Base-by-base conservation (phyloP, 2,113 vertebrate genomes). In the Desmodus rotundus region DNA sequence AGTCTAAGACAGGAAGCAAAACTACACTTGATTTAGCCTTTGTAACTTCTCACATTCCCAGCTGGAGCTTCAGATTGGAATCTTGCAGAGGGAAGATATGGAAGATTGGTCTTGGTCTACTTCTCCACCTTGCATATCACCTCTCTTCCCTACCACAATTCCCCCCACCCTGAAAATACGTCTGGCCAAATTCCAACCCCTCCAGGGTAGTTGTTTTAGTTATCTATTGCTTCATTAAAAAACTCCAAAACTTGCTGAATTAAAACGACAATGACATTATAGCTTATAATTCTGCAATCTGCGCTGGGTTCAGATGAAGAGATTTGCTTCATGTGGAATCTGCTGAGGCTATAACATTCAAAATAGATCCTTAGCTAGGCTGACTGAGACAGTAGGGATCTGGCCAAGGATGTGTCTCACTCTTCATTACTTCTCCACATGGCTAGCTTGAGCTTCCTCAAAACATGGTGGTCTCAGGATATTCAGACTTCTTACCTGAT, bases 1-100 rank as follows among this genome's bases (percentile, higher is more conserved):
- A 91, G 31, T 81, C 43, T 61, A 45, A 76, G 31, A 43, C n/a
- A 96, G 36, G 38, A 91, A 93, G 26, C 31, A 87, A 87, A 94
- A 89, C 43, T 38, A 0, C 31, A 80, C 47, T 74, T 68, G 20
- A 63, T 50, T 95, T 80, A 85, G 50, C 33, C 13, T 70, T 70
- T 81, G 12, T 76, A 88, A 93, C 9, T 36, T 95, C n/a, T 74
- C 3, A 6, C 43, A 81, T 96, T 81, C 22, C 38, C 43, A 83
- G 20, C 20, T 93, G 41, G 16, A 3, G 12, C 45, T 88, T 88
- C 67, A 70, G 58, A 82, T 63, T 50, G 52, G 41, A 87, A 82
- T 56, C 31, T 56, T 41, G 6, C 33, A 77, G 61, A 65, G 16
- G 33, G 20, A 89, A 65, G 7, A 67, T 78, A 14, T 77, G 26